phyloP scores from a whole-genome alignment of 2,113 vertebrate species.

The Oryctolagus cuniculus region DNA sequence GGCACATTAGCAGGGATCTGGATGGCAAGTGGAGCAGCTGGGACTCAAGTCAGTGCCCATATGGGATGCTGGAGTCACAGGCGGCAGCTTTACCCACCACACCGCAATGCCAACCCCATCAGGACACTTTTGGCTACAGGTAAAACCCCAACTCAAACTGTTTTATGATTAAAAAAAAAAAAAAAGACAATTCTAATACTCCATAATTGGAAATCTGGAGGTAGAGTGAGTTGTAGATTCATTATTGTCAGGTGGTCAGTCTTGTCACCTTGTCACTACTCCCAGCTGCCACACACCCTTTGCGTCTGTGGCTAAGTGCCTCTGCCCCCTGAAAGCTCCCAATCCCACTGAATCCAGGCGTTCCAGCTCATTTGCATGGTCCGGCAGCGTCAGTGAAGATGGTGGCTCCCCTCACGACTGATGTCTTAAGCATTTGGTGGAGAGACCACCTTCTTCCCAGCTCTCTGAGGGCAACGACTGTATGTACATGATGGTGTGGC shows the following conservation, averaged over 20 bases:
- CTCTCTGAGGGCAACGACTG: not conserved
- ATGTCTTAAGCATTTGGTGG: not conserved
- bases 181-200: not conserved
- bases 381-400: not conserved
- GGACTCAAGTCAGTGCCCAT: no score
- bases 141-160: not conserved
- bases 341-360: not conserved
- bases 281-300: not conserved
- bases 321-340: not conserved
- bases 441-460: not conserved
- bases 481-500: not conserved
- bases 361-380: not conserved
- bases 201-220: not conserved
- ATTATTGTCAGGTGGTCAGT: not conserved
- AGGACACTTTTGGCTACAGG: not conserved
- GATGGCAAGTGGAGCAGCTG: no score
- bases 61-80: no score
- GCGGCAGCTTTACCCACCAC: no score
- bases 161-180: no score
- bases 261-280: not conserved
- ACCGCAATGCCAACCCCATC: no score
- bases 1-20: no score
- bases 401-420: not conserved
- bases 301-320: not conserved
- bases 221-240: not conserved